A percentile compares a stretch with the other conserved stretches of the same genome.
phyloP scores from a whole-genome alignment of 2,113 vertebrate species.

The Mixornis gularis region DNA sequence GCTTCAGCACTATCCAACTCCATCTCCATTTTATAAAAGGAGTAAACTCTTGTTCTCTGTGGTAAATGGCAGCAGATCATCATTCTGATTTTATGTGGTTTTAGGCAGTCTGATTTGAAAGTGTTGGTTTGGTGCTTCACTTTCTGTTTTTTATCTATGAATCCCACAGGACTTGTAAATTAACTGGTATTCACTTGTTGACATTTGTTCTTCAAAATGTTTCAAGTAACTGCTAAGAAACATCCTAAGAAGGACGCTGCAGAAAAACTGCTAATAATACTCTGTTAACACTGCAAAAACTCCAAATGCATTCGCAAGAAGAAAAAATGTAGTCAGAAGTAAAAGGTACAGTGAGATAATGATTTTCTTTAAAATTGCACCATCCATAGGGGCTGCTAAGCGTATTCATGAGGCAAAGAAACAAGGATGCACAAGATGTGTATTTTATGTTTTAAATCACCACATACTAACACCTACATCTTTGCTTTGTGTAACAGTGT shows the following conservation, averaged over 20 bases:
- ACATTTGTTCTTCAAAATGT: background rate
- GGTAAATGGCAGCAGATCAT: background rate
- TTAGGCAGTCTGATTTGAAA: background rate
- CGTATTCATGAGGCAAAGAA: background rate
- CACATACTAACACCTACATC: background rate
- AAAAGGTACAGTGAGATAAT: background rate
- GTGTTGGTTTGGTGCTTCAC: background rate
- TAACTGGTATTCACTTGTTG: background rate
- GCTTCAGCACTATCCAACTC: background rate
- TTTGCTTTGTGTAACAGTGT: background rate
- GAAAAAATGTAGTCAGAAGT: background rate
- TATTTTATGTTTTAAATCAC: background rate
- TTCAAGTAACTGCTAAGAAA: background rate
- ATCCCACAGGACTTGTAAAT: background rate
- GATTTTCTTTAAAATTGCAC: background rate
- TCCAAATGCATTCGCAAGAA: background rate
- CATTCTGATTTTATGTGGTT: background rate
- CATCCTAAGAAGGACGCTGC: background rate
- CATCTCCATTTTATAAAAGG: background rate
- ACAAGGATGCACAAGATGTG: background rate
- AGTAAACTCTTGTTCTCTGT: background rate
- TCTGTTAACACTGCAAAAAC: background rate
- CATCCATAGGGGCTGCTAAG: background rate
- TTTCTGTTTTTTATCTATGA: background rate
- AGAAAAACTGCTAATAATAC: background rate